A percentile compares a stretch with the other conserved stretches of the same genome.
These are phyloP conservation scores for Montipora sp. DNA, from an alignment of 64 coral and sea anemone genomes.

Conservation along the genomic window DNA sequence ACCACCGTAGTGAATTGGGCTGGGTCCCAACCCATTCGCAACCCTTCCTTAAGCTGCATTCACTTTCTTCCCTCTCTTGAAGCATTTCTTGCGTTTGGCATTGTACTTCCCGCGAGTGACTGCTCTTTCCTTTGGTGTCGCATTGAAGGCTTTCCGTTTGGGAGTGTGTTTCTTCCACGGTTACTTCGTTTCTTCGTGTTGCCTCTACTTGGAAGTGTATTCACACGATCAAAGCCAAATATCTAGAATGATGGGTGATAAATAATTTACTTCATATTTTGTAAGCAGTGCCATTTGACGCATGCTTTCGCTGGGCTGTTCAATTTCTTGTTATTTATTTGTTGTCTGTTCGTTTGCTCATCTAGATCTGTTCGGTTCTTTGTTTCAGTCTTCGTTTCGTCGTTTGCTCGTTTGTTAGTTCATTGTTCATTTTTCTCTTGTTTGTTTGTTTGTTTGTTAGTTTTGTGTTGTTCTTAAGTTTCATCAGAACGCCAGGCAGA, in stretches of 20 bases:
- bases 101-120: not conserved
- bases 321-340: no score
- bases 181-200: not conserved
- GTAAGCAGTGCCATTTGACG: no score
- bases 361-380: no score
- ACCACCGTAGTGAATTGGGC: no score
- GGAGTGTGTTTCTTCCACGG: not conserved
- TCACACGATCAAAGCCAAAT: slow-evolving; percentile 25
- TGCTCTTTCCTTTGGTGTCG: not conserved
- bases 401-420: no score
- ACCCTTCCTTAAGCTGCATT: not conserved
- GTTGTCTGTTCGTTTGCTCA: no score
- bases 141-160: not conserved
- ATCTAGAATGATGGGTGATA: not conserved
- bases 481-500: no score
- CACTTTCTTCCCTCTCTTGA: not conserved
- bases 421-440: no score
- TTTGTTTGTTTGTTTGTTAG: not conserved
- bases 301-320: no score
- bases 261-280: no score
- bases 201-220: not conserved
- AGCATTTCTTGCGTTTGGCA: not conserved
- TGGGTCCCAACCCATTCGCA: not conserved
- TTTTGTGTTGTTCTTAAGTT: not conserved
- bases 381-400: no score